Conservation (phyloP, 2,888 invertebrate genomes). For the Gandaritis pyraliata region DNA sequence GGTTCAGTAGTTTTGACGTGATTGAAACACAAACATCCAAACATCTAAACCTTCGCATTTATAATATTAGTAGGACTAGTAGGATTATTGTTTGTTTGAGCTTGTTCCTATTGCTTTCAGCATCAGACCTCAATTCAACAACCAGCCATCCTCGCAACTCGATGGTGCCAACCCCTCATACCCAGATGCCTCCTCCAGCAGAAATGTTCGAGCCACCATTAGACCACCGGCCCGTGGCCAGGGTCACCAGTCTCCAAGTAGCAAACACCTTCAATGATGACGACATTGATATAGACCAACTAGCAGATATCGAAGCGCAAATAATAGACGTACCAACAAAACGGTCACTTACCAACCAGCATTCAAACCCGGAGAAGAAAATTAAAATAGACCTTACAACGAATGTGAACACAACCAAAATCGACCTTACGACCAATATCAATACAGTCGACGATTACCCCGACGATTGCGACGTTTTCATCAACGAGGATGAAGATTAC, state of each 20-base stretch:
- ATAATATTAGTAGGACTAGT: too few species aligned
- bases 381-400: slow-evolving; percentile 49
- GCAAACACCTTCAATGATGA: slow-evolving; percentile 51
- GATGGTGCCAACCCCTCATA: slow-evolving; percentile 56
- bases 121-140: slow-evolving; percentile 49
- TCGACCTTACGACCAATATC: slow-evolving; percentile 32
- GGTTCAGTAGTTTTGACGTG: too few species aligned
- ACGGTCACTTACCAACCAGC: slow-evolving; percentile 47
- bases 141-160: slow-evolving; percentile 53
- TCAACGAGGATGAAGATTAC: slow-evolving; percentile 69
- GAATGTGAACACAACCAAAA: slow-evolving; percentile 48
- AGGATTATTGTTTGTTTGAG: too few species aligned
- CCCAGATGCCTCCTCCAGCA: slow-evolving; percentile 51
- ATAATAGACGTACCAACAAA: slow-evolving; percentile 54
- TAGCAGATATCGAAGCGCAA: slow-evolving; percentile 69
- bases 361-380: slow-evolving; percentile 62
- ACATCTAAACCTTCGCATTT: too few species aligned
- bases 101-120: slow-evolving; percentile 6
- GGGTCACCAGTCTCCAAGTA: slow-evolving; percentile 55
- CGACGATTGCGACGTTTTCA: slow-evolving; percentile 60
- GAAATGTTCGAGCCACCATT: slow-evolving; percentile 39
- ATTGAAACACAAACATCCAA: too few species aligned
- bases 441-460: slow-evolving; percentile 62
- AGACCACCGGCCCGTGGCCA: slow-evolving; percentile 52
- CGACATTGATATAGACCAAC: slow-evolving; percentile 67